These are phyloP conservation scores for Diorhabda carinulata DNA, from an alignment of 1,140 invertebrate genomes.

Conservation along the genomic window DNA sequence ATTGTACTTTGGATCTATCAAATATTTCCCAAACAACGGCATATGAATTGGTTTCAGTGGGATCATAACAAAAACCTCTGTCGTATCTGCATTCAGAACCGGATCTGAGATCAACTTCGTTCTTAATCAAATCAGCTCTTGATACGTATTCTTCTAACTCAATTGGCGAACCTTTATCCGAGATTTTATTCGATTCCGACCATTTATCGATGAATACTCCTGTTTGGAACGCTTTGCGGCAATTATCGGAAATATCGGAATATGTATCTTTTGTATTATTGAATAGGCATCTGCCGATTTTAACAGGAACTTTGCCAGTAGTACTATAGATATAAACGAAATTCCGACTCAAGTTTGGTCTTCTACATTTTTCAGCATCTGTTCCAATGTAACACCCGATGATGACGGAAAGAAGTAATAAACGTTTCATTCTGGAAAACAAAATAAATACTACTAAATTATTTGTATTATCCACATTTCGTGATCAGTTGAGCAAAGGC, in stretches of 20 bases:
- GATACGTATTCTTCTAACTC: constrained; percentile 3
- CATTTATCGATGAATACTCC: constrained; percentile 7
- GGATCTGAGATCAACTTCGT: background rate
- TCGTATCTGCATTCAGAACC: constrained; percentile 4
- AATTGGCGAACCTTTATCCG: constrained; percentile 5
- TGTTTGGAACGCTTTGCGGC: constrained; percentile 8
- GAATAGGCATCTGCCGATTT: constrained; percentile 5
- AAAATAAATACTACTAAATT: background rate
- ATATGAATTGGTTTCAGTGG: constrained; percentile 6
- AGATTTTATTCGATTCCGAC: background rate
- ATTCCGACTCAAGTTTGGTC: background rate
- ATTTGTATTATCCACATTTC: background rate
- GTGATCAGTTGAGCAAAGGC: too few species aligned
- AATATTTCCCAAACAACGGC: constrained; percentile 10
- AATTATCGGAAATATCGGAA: constrained; percentile 7
- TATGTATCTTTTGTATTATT: background rate
- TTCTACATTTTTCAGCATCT: background rate
- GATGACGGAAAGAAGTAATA: background rate
- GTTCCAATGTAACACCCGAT: background rate
- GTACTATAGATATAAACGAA: constrained; percentile 5
- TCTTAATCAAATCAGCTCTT: background rate
- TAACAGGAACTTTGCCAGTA: background rate
- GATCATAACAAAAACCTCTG: constrained; percentile 13
- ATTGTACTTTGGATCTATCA: background rate
- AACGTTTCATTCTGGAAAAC: background rate